A percentile compares a stretch with the other conserved stretches of the same genome.
These are phyloP conservation scores for Cyrtonyx montezumae DNA, from an alignment of 2,113 vertebrate genomes.

Conservation along the genomic window DNA sequence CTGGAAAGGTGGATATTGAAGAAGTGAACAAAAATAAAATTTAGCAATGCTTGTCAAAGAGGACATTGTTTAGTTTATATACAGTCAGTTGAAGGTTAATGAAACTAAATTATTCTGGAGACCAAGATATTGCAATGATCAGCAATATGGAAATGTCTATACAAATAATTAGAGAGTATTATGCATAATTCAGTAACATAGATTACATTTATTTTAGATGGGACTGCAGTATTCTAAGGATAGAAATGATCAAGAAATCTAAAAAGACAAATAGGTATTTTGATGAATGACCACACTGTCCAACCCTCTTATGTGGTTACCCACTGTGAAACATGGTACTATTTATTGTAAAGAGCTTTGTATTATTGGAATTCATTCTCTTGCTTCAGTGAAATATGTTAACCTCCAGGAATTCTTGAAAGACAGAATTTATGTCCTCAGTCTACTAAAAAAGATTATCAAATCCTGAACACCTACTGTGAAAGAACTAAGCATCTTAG, in stretches of 20 bases:
- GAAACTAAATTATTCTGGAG: background rate
- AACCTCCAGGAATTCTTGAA: background rate
- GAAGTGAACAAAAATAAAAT: background rate
- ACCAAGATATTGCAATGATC: background rate
- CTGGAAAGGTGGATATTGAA: background rate
- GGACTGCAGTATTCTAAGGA: background rate
- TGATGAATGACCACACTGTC: background rate
- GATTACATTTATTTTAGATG: background rate
- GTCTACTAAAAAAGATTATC: background rate
- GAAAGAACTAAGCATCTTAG: background rate
- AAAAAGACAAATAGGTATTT: background rate
- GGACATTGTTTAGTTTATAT: background rate
- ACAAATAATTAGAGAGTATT: background rate
- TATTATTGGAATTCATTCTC: background rate
- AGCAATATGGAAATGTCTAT: slow-evolving; percentile 6
- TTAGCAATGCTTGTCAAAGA: background rate
- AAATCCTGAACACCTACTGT: background rate
- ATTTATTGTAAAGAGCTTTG: background rate
- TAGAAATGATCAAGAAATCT: background rate
- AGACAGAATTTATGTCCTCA: background rate
- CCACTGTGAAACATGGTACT: background rate
- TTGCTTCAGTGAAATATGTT: background rate
- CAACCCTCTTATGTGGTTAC: background rate
- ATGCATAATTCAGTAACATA: background rate
- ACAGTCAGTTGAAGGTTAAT: background rate